Percentiles rank a stretch among this genome's conserved stretches.
phyloP scores from a whole-genome alignment of 2,113 vertebrate species.

The Sprattus sprattus region DNA sequence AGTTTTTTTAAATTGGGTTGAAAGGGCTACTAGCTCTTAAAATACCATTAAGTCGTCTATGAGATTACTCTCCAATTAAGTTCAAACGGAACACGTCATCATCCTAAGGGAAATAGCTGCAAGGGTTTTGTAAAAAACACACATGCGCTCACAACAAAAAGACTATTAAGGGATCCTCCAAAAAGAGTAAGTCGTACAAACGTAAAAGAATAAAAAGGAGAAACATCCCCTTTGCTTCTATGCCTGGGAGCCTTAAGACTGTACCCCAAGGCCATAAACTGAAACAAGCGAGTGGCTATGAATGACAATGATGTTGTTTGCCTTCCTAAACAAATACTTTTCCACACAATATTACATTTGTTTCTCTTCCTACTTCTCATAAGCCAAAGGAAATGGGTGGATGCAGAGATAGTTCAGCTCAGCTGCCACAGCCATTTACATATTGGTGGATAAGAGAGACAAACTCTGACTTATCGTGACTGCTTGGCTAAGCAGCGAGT shows the following conservation, averaged over 20 bases:
- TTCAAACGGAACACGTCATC: not conserved
- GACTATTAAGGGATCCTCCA: not conserved
- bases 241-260: not conserved
- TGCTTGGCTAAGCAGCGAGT: not conserved
- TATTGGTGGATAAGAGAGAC: not conserved
- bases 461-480: not conserved
- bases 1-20: not conserved
- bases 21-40: not conserved
- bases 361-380: not conserved
- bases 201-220: not conserved
- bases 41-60: not conserved
- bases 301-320: not conserved
- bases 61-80: not conserved
- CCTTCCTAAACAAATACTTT: not conserved
- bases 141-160: not conserved
- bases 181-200: not conserved
- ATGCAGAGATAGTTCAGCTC: conserved; percentile 12
- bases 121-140: not conserved
- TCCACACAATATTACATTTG: not conserved
- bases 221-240: not conserved
- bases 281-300: not conserved
- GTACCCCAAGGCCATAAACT: not conserved
- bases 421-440: not conserved
- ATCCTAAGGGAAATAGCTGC: not conserved
- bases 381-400: conserved; percentile 11